phyloP scores from a whole-genome alignment of 2,888 invertebrate genomes.

The Mantis religiosa region DNA sequence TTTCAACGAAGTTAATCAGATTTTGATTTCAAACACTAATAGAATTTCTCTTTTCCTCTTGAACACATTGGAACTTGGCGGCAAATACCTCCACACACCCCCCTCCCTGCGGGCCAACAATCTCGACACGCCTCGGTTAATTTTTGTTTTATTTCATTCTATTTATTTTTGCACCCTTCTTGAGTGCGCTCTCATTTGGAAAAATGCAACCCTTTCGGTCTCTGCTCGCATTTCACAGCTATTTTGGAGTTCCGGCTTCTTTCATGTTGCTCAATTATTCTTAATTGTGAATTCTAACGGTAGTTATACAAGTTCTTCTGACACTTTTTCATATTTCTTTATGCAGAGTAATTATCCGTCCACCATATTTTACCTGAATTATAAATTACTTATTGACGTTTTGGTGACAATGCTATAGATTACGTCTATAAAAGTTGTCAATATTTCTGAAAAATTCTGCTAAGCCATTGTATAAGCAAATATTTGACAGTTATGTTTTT shows the following conservation, averaged over 20 bases:
- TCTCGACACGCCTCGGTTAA: neutral
- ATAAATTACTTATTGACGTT: no score
- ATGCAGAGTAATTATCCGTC: neutral
- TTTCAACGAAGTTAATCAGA: conserved; percentile 38
- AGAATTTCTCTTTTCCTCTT: conserved; percentile 12
- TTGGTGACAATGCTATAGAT: no score
- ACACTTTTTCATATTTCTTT: neutral
- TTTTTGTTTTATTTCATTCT: neutral
- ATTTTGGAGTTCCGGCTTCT: neutral
- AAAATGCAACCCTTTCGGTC: neutral
- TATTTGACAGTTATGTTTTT: no score
- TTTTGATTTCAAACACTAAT: conserved; percentile 36
- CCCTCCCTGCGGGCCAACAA: neutral
- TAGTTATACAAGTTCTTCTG: neutral
- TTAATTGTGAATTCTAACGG: neutral
- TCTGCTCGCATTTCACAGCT: neutral
- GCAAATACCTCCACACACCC: neutral
- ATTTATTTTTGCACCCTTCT: neutral
- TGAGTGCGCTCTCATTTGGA: neutral
- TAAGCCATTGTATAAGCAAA: no score
- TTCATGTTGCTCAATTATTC: neutral
- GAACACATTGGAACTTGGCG: neutral
- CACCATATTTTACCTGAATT: no score
- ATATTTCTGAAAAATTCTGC: no score
- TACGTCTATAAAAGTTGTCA: no score